Evolutionary conservation across 2,888 invertebrate species (phyloP).

Genomic region (Euspilapteryx auroguttella): DNA sequence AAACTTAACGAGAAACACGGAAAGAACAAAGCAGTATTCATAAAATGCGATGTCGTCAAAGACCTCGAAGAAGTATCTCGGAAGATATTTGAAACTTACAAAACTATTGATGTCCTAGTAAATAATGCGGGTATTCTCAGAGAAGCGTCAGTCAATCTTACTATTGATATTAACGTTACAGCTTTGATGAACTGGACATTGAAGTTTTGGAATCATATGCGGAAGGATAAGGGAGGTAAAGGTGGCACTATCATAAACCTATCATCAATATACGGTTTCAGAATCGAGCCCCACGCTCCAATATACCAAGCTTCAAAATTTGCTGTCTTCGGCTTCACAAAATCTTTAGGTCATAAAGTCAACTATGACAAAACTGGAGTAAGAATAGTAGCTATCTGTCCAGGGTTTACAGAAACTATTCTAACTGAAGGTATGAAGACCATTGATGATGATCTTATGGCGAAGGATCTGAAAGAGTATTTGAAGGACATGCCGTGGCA

Average conservation of each 20-base stretch:
- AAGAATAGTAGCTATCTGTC: conserved; percentile 52
- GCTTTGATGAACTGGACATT: conserved; percentile 32
- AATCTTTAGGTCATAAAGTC: conserved; percentile 37
- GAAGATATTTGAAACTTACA: conserved; percentile 19
- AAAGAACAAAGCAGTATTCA: conserved; percentile 32
- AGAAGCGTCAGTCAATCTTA: conserved; percentile 12
- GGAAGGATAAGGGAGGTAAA: conserved; percentile 51
- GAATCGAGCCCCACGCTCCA: conserved; percentile 47
- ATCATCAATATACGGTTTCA: conserved; percentile 61
- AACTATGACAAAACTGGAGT: conserved; percentile 49
- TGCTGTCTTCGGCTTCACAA: conserved; percentile 53
- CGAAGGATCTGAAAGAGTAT: conserved; percentile 12
- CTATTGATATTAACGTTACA: conserved; percentile 29
- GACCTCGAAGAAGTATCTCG: conserved; percentile 37
- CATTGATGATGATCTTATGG: conserved; percentile 8
- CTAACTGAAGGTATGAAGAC: conserved; percentile 8
- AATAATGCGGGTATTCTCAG: conserved; percentile 18
- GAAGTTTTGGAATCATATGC: conserved; percentile 61
- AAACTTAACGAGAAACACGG: conserved; percentile 41
- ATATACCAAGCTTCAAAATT: conserved; percentile 65
- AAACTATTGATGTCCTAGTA: conserved; percentile 26
- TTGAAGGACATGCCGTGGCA: conserved; percentile 18
- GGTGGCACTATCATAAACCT: conserved; percentile 70
- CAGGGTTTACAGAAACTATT: conserved; percentile 51
- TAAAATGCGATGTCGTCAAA: conserved; percentile 52